Evolutionary conservation across 2,888 invertebrate genomes (phyloP), one percentile per base, ranked within the genome.

Genomic region (Nomada ferruginata): DNA sequence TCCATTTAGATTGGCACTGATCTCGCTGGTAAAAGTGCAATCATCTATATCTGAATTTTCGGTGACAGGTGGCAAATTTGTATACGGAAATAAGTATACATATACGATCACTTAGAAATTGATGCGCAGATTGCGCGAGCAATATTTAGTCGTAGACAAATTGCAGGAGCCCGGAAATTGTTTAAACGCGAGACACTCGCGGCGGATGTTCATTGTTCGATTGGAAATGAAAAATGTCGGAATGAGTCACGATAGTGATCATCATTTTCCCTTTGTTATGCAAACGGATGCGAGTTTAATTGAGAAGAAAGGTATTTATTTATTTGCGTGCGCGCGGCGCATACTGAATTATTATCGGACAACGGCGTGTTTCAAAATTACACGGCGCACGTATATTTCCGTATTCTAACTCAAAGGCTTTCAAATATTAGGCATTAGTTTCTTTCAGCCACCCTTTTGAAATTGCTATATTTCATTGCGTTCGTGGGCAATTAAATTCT

Each of bases 121-220:
- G 44, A 44, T 53, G 26, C 26, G 26, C 26, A 26, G 26, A 26
- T 26, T 26, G 26, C 26, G 26, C 26, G 26, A 26, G 26, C 26
- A 26, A 26, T 26, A 26, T 26, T 26, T 26, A 26, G 26, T 26
- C 26, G 26, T 26, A 26, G 26, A 23, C 20, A 64, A 50, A 44
- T 72, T 52, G 23, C 61, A 44, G 42, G n/a, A 4, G 44, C 53
- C 63, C 53, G 72, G 60, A 63, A 55, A 72, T 63, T 72, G 72
- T 72, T 72, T 55, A 55, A 72, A 42, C 42, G 26, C 63, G 63
- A 2, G 72, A 18, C 42, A 63, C 71, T 4, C 20, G 4, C 50
- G 61, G 63, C 72, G 72, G 72, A 72, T 55, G 72, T 72, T 63
- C 72, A 72, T 72, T 72, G 72, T 72, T 72, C 63, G 72, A 72